A percentile compares a stretch with the other conserved stretches of the same genome.
Conservation (phyloP, 2,797 vertebrate genomes). For the Streptopelia turtur region DNA sequence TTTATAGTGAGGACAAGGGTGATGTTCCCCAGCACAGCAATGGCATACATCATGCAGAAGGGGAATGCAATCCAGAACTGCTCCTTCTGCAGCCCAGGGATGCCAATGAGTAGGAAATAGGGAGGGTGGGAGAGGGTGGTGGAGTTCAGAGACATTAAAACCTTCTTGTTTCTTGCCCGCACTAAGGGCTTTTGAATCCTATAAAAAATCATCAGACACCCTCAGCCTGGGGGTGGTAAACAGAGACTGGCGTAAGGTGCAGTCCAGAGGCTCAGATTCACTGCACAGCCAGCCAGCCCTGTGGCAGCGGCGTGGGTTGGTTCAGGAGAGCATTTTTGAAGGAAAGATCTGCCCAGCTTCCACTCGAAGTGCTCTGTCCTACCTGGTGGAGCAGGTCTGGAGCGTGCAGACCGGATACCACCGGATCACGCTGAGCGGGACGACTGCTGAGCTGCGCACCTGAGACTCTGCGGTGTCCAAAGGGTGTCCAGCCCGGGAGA, state of each 20-base stretch:
- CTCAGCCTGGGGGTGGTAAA: not conserved
- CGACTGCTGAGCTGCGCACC: fast-evolving
- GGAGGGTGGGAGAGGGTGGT: not conserved
- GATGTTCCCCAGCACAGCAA: conserved; percentile 44
- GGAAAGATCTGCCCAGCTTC: not conserved
- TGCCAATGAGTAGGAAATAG: conserved; percentile 35
- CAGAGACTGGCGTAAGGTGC: fast-evolving
- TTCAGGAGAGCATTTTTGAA: not conserved
- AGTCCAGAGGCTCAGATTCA: not conserved
- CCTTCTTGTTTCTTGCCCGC: not conserved
- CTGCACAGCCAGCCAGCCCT: not conserved
- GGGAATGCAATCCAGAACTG: conserved; percentile 58
- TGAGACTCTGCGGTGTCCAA: not conserved
- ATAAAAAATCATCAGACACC: not conserved
- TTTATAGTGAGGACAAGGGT: conserved; percentile 32
- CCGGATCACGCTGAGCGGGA: not conserved
- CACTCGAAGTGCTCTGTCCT: not conserved
- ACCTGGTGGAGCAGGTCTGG: not conserved
- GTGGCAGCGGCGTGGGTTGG: not conserved
- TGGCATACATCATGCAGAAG: conserved; percentile 24
- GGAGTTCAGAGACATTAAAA: conserved; percentile 20
- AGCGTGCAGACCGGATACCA: not conserved
- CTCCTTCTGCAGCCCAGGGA: conserved; percentile 56
- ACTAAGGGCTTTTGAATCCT: not conserved
- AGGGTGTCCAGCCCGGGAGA: not conserved